Base-by-base conservation (phyloP, 2,797 vertebrate species). In the Macroramphosus scolopax region DNA sequence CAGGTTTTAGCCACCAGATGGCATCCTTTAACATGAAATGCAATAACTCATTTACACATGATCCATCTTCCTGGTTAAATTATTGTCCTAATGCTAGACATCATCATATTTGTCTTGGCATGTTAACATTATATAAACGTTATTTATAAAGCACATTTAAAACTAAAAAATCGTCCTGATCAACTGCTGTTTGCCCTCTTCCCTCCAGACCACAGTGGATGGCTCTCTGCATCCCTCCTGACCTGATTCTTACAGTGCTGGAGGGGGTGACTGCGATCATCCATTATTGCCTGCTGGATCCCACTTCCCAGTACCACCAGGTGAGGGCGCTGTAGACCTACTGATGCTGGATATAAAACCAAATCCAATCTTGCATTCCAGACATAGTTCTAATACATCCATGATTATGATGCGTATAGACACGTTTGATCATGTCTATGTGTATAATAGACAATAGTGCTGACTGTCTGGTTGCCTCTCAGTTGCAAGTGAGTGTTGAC, bases 211-310 rank as follows among this genome's bases (percentile, higher is more conserved):
- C 97, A 22, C 89, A 93, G 50, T 98, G 96, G 96, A 94, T 94
- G 90, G 95, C 96, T 37, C 92, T 95, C 31, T 89, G 95, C 74
- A 95, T 94, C 60, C 96, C 96, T 22, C 97, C 96, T 62, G 97
- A 99, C 82, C 91, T 98, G 84, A 90, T 99, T 76, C 91, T 99
- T 15, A 98, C 95, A 14, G 86, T 99, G 32, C 84, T 99, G 64
- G 97, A 99, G 78, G 97, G 97, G 16, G 88, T 98, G 59, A 98
- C 97, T 4, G 92, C 95, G 55, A 95, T 98, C 72, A 98, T 99
- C 83, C 97, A 99, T 82, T 98, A 98, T 75, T 99, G 97, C 63
- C 89, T 99, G 28, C 84, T 98, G 71, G 96, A 99, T 87, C 93
- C 95, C 17, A 91, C 94, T 46, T 94, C 94, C 0, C 96, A 98